Base-by-base conservation (phyloP, 2,113 vertebrate species). In the Indicator maculatus region DNA sequence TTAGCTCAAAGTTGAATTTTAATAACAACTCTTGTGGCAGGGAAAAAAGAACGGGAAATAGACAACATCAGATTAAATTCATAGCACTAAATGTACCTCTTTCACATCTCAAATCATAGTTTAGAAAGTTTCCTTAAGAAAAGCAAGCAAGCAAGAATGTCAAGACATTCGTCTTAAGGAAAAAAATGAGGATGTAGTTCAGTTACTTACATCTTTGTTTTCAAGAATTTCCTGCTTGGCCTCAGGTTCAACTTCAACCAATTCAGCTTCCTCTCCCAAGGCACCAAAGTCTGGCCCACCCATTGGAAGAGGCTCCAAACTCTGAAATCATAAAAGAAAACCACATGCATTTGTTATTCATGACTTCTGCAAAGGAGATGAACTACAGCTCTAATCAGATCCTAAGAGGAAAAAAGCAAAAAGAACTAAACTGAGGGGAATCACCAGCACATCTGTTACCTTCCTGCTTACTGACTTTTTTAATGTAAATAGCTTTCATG, bases 211-310 rank as follows among this genome's bases (percentile, higher is more conserved):
- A 81, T 99, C 98, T 98, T 99, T 99, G 97, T 99, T 99, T 96
- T 99, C 99, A 1, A 99, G 98, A 86, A 99, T 97, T 93, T 99
- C 99, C 96, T 99, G 98, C 88, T 99, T 99, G 27, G 97, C 89
- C 91, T 99, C 98, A 55, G 98, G 98, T 94, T 98, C 98, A 64
- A 98, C 97, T 76, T 99, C 98, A 66, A 98, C 96, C 81, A 98
- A 90, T 39, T 99, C 99, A 11, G 98, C 80, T 93, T 99, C 99
- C 26, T 99, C 99, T 30, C 98, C 97, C 60, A 98, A 75, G 8
- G 88, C 96, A 31, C 98, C 98, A 41, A 99, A 97, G 80, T 99
- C 98, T 31, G 98, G 97, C 8, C 99, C 99, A 16, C 97, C 89
- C 94, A 98, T 93, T 2, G 99, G 99, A 79, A 99, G 98, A 26